Evolutionary conservation across 2,113 vertebrate genomes (phyloP), one percentile per base, ranked within the genome.

Genomic region (Tachysurus vachellii): DNA sequence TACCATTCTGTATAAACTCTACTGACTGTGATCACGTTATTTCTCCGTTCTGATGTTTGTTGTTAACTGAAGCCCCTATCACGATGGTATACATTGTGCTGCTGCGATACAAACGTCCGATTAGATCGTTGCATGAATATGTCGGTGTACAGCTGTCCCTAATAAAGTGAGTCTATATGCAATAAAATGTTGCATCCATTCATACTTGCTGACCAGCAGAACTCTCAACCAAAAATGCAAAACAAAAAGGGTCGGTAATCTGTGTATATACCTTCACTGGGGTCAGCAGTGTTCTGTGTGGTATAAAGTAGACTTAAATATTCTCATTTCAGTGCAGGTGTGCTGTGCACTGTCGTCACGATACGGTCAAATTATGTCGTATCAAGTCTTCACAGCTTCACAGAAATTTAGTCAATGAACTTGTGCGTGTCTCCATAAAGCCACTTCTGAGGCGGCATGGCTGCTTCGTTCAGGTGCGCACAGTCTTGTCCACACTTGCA

Each of bases 401-500:
- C 14, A 8, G 21, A 61, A 83, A 66, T 13, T 91, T 95, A 96
- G 91, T 96, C 94, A 16, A 93, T 90, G 90, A 96, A 96, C 91
- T 95, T 96, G 92, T 95, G 95, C 12, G 91, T 95, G 93, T 96
- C 96, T 16, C 95, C 94, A 5, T 95, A 92, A 82, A 96, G 95
- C 93, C 94, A 95, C 75, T 92, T 93, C 84, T 94, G 94, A 0
- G 95, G 96, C 1, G 93, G 93, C 89, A 95, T 91, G n/a, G 90
- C 93, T 0, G 93, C 93, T 83, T 96, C 95, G 6, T 95, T 95
- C 47, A 95, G 94, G 64, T 94, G 93, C 62, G 93, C 93, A 89
- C 96, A 96, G 85, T 95, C 92, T 0, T 92, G 92, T 85, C 94
- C 93, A 87, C 96, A 97, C 90, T 96, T 95, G 93, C 96, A 97